Conservation (phyloP, 2,888 invertebrate genomes). For the Nymphalis c-album region DNA sequence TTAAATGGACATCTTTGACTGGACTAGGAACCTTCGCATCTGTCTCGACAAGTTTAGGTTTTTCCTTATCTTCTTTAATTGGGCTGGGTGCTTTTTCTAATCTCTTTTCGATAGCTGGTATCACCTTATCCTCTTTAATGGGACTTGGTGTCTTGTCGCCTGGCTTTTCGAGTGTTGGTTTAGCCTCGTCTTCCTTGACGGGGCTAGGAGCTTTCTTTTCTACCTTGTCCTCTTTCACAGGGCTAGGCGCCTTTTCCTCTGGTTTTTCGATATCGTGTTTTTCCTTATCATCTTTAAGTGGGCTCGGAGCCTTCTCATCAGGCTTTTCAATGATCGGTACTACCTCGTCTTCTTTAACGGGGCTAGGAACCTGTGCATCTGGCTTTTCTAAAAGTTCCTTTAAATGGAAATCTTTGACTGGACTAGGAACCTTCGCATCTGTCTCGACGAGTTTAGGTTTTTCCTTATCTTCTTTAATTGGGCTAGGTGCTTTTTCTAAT, state of each 20-base stretch:
- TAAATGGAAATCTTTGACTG: neutral
- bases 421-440: slow-evolving; percentile 22
- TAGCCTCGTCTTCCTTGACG: neutral
- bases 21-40: slow-evolving; percentile 16
- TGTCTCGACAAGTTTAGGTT: slow-evolving; percentile 16
- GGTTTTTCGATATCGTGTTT: neutral
- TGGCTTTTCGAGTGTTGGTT: neutral
- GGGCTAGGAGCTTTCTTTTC: slow-evolving; percentile 6
- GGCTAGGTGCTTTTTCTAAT: too few relatives aligned
- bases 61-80: slow-evolving; percentile 16
- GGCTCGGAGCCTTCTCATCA: slow-evolving; percentile 15
- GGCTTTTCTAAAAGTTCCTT: too few relatives aligned
- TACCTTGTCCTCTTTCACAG: slow-evolving; percentile 4
- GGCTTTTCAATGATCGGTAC: slow-evolving; percentile 12
- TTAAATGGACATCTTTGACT: neutral
- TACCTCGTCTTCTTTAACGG: slow-evolving; percentile 23
- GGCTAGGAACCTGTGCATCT: slow-evolving; percentile 20
- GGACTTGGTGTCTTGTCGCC: slow-evolving; percentile 27
- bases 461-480: too few relatives aligned
- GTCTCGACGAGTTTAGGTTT: too few relatives aligned
- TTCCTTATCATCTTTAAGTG: neutral
- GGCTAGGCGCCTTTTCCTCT: slow-evolving; percentile 18
- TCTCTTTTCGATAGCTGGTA: neutral
- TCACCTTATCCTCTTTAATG: neutral
- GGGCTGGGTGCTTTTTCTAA: neutral